A percentile compares a stretch with the other conserved stretches of the same genome.
Evolutionary conservation across 1,140 invertebrate genomes (phyloP).

Genomic region (Pogonomyrmex californicus): DNA sequence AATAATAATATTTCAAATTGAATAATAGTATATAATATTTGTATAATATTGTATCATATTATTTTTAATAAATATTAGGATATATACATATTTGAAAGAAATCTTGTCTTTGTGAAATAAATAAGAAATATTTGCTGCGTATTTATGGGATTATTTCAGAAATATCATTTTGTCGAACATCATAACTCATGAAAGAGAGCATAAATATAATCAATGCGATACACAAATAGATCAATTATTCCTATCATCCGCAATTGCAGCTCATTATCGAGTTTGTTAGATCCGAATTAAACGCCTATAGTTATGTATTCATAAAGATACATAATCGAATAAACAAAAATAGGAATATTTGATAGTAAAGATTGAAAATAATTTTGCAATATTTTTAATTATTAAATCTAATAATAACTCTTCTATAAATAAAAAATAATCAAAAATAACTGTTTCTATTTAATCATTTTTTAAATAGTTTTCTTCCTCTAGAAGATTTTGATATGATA

Average conservation of each 20-base stretch:
- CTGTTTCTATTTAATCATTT: neutral
- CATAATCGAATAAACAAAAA: neutral
- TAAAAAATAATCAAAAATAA: neutral
- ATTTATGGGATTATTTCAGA: neutral
- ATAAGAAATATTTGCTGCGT: neutral
- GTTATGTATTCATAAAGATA: neutral
- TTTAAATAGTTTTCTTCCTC: neutral
- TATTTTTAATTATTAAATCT: neutral
- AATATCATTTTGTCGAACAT: neutral
- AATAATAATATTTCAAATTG: neutral
- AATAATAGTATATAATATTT: neutral
- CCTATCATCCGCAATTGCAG: constrained; percentile 2
- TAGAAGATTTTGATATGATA: neutral
- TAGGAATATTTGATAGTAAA: too few species aligned
- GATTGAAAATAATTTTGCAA: neutral
- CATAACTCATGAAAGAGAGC: neutral
- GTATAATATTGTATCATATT: neutral
- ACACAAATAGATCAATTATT: neutral
- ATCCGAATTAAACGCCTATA: neutral
- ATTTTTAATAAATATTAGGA: neutral
- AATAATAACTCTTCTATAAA: neutral
- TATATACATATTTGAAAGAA: neutral
- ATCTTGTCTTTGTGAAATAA: neutral
- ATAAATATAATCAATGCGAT: neutral
- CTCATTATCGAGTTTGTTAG: constrained; percentile 8